These are phyloP conservation scores for Silurus asotus DNA, from an alignment of 2,113 vertebrate species.

Conservation along the genomic window DNA sequence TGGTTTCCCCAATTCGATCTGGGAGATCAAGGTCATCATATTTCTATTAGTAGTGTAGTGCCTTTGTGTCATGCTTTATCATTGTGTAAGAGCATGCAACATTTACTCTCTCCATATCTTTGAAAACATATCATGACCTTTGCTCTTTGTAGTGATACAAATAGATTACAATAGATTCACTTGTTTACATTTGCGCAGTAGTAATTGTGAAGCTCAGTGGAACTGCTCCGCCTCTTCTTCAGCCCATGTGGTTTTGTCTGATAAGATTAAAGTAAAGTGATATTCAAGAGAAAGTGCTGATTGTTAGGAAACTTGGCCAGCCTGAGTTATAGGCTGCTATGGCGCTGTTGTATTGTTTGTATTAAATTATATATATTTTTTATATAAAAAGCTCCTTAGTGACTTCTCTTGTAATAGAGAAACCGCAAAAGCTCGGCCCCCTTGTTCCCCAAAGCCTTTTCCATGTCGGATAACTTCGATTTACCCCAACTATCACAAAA, in stretches of 20 bases:
- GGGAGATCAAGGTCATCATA: conserved; percentile 50
- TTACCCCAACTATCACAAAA: not conserved
- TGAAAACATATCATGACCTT: conserved; percentile 24
- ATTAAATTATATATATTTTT: no score
- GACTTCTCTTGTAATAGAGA: no score
- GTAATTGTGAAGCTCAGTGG: conserved; percentile 1
- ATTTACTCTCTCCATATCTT: not conserved
- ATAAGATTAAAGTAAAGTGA: conserved; percentile 23
- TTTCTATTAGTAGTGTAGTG: conserved; percentile 56
- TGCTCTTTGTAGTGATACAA: not conserved
- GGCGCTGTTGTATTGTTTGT: no score
- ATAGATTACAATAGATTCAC: conserved; percentile 16
- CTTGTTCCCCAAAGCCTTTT: not conserved
- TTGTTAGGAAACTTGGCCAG: not conserved
- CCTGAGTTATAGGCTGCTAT: not conserved
- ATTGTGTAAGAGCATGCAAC: conserved; percentile 33
- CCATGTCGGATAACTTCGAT: no score
- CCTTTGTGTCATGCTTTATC: conserved; percentile 57
- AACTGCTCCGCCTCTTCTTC: not conserved
- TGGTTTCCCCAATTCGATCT: conserved; percentile 56
- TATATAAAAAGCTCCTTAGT: no score
- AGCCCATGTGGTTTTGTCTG: not conserved
- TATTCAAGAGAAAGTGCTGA: not conserved
- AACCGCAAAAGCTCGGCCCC: not conserved
- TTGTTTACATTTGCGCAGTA: conserved; percentile 9